phyloP scores from a whole-genome alignment of 2,888 invertebrate genomes.

The Drosophila quasianomalipes region DNA sequence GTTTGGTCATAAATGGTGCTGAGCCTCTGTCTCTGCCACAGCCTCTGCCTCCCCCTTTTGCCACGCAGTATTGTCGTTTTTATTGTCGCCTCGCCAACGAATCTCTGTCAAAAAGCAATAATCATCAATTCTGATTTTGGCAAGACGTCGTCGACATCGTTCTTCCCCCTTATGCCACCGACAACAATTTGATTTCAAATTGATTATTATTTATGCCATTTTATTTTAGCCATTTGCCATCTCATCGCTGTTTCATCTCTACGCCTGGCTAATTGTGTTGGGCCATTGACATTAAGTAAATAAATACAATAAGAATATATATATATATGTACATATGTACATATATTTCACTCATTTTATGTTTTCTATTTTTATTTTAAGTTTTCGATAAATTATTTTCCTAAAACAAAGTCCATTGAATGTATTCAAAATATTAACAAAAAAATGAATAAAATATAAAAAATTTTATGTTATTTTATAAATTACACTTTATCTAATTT shows the following conservation, averaged over 20 bases:
- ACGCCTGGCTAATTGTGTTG: constrained; percentile 55
- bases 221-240: constrained; percentile 58
- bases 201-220: constrained; percentile 83
- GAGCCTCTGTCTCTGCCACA: constrained; percentile 31
- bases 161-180: neutral
- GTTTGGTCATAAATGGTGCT: constrained; percentile 55
- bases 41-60: constrained; percentile 11
- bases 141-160: constrained; percentile 43
- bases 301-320: neutral
- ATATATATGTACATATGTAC: neutral
- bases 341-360: neutral
- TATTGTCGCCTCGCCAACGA: constrained; percentile 72
- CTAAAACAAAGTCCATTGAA: neutral
- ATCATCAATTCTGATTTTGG: constrained; percentile 85
- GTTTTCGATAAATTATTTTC: neutral
- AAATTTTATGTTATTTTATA: neutral
- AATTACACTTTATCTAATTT: neutral
- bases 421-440: too few species aligned
- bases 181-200: constrained; percentile 79
- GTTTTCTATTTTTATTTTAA: neutral
- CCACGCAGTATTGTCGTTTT: constrained; percentile 46
- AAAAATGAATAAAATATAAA: neutral
- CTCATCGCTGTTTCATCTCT: constrained; percentile 18
- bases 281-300: constrained; percentile 14
- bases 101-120: constrained; percentile 85